Evolutionary conservation across 2,797 vertebrate genomes (phyloP), one percentile per base, ranked within the genome.

Genomic region (Serranus cabrilla): DNA sequence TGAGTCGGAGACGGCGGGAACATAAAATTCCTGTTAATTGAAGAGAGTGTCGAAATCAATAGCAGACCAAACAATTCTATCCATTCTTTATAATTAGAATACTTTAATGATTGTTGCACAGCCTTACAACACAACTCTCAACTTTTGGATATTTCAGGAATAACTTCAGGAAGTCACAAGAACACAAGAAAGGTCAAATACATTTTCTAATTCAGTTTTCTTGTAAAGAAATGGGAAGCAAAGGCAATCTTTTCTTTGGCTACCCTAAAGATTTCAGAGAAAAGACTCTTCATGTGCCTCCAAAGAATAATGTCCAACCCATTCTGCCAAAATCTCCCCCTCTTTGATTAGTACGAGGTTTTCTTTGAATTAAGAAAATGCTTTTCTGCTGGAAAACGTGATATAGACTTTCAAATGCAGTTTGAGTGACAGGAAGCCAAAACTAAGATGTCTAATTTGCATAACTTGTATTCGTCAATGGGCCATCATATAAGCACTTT

Each of bases 71-170:
- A 34, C 34, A 7, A 34, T 34, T 34, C 6, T 34, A 34, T 34
- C 34, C 34, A 34, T 34, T 34, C 43, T 45, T 8, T 17, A 1
- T 14, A 27, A 45, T n/a, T 40, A 13, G 17, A 47, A 25, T 14
- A 21, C 6, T 71, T 49, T 45, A 45, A 34, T 37, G 12, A 50
- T 58, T 69, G 25, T 55, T 61, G 34, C 39, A 66, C 43, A 67
- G 21, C 25, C 20, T 25, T 11, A 23, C 31, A 50, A 27, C 27
- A 31, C 18, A 40, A 40, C 11, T 45, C 14, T 39, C 9, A 60
- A 17, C 2, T 23, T 62, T 57, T 6, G 37, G 12, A 71, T 71
- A 25, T 13, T 52, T 58, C 2, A 20, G 12, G 5, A 7, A 46
- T 52, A 64, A 65, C 47, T 18, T 39, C 21, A 25, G 9, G 5